phyloP scores from a whole-genome alignment of 2,888 invertebrate species.

The Euzophera pinguis region DNA sequence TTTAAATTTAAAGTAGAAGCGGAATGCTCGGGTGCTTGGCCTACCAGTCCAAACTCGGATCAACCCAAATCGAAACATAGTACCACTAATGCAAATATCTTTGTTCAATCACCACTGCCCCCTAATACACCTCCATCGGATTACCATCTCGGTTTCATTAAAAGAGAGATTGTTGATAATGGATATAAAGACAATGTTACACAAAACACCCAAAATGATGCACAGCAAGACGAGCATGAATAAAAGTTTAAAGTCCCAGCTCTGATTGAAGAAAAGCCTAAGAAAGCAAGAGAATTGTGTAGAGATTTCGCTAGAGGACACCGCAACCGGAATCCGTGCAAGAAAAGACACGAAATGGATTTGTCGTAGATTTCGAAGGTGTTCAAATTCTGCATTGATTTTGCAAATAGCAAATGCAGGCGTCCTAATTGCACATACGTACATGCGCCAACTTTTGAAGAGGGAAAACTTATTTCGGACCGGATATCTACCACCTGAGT shows the following conservation, averaged over 20 bases:
- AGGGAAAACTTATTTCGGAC: conserved; percentile 21
- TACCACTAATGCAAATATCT: conserved; percentile 12
- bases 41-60: background rate
- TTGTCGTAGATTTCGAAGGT: conserved; percentile 42
- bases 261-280: background rate
- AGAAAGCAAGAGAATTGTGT: conserved; percentile 36
- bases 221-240: background rate
- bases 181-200: conserved; percentile 22
- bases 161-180: conserved; percentile 40
- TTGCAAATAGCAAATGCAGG: conserved; percentile 47
- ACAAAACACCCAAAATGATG: background rate
- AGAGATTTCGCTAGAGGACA: conserved; percentile 52
- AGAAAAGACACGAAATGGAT: conserved; percentile 47
- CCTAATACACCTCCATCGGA: conserved; percentile 44
- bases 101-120: conserved; percentile 42
- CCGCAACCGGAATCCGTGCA: conserved; percentile 49
- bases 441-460: conserved; percentile 25
- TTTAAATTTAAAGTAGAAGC: conserved; percentile 45
- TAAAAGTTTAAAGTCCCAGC: background rate
- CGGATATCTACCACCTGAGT: conserved; percentile 40
- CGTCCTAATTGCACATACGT: conserved; percentile 28
- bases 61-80: conserved; percentile 1
- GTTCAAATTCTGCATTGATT: conserved; percentile 57
- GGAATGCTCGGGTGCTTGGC: conserved; percentile 14
- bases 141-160: conserved; percentile 29